Evolutionary conservation across 2,797 vertebrate species (phyloP), one percentile per base, ranked within the genome.

Genomic region (Sebastes paucispinis): DNA sequence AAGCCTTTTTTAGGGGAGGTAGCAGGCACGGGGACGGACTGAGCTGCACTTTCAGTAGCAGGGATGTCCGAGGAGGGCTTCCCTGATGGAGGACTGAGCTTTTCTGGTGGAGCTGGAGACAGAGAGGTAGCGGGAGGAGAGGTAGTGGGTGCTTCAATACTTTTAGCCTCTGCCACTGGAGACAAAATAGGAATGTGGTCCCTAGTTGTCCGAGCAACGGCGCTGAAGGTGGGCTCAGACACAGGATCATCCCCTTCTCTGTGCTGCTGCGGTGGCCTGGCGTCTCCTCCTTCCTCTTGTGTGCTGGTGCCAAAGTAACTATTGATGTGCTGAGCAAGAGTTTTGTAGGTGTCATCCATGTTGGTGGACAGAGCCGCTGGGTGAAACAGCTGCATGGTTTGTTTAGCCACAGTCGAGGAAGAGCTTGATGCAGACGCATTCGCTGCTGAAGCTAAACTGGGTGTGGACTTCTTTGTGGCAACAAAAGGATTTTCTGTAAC

Each of bases 271-370:
- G 1, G 82, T 54, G 89, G 91, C 25, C 58, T 76, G 86, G 87
- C 81, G 75, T 96, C 93, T 20, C 64, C 81, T 79, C 94, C 95
- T 90, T 89, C 85, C 52, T 58, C 79, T 6, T 81, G 82, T 16
- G 84, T 69, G 67, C 91, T 85, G 47, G 65, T 91, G 57, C 81
- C 95, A 82, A 99, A 99, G 85, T 99, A 99, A 55, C 87, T 93
- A 75, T 97, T 98, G 88, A 99, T 97, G 80, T 98, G 98, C 90
- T 93, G 94, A 25, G 98, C 95, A 82, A 99, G 83, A 4, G 95
- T 96, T 88, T 91, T 96, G 88, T 96, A 98, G 1, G 97, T 98
- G 87, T 98, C 97, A 75, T 97, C 98, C 95, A 99, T 97, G 91
- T 95, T 96, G 63, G 96, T 94, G 68, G 97, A 94, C 87, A 98